These are phyloP conservation scores for Melopsittacus undulatus DNA, from an alignment of 2,797 vertebrate species.

Conservation along the genomic window DNA sequence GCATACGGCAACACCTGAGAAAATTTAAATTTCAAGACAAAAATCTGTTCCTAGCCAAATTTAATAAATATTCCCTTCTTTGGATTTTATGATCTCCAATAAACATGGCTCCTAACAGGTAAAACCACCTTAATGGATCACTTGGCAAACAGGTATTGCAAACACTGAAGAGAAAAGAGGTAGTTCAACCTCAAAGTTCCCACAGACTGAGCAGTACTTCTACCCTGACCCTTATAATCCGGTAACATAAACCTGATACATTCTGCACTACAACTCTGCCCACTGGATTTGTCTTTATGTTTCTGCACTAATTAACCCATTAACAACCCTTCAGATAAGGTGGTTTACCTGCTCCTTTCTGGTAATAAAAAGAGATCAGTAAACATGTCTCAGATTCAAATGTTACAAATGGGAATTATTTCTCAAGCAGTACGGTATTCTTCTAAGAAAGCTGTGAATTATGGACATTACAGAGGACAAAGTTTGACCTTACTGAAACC, in stretches of 20 bases:
- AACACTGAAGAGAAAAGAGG: background rate
- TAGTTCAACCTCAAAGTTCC: background rate
- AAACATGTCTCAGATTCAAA: background rate
- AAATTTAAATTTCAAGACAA: background rate
- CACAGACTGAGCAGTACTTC: background rate
- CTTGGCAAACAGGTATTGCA: background rate
- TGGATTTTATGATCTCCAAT: background rate
- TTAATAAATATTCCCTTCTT: background rate
- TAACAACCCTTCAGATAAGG: conserved; percentile 22
- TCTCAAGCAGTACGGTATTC: background rate
- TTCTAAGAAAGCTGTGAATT: background rate
- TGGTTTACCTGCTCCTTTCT: background rate
- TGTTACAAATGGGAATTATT: background rate
- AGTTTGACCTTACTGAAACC: background rate
- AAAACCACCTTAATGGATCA: background rate
- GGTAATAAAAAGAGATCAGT: background rate
- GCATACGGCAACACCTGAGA: background rate
- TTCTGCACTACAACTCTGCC: background rate
- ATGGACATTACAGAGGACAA: background rate
- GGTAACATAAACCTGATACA: background rate
- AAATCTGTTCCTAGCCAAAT: background rate
- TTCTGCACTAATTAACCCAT: conserved; percentile 34
- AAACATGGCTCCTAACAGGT: background rate
- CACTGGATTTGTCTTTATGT: background rate
- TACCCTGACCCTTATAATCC: background rate